These are phyloP conservation scores for Sinocyclocheilus anophthalmus DNA, from an alignment of 2,113 vertebrate species.

Conservation along the genomic window DNA sequence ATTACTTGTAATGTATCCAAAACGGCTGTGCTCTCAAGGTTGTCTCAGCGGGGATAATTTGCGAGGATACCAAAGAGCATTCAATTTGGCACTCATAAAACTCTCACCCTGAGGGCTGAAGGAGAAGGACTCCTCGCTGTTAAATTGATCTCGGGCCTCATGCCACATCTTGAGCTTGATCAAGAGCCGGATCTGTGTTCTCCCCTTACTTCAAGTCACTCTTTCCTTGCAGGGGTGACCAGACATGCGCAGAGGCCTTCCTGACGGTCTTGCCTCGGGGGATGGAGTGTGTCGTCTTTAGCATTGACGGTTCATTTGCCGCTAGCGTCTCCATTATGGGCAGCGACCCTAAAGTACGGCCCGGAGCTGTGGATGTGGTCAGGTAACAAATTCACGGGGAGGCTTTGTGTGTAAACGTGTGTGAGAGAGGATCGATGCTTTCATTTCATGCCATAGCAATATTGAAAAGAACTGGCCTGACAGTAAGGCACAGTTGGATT, in stretches of 20 bases:
- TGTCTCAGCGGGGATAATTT: constrained; percentile 18
- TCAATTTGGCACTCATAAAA: constrained; percentile 33
- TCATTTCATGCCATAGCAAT: constrained; percentile 23
- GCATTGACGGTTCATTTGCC: constrained; percentile 97
- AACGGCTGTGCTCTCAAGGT: constrained; percentile 6
- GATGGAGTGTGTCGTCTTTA: constrained; percentile 98
- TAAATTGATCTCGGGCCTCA: constrained; percentile 2
- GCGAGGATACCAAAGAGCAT: not conserved
- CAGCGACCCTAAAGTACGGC: constrained; percentile 95
- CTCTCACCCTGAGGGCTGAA: constrained; percentile 18
- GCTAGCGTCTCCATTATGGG: constrained; percentile 99
- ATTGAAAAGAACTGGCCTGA: constrained; percentile 22
- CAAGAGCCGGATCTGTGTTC: constrained; percentile 6
- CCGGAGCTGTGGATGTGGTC: constrained; percentile 94
- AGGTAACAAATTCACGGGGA: constrained; percentile 72
- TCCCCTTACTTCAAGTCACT: not conserved
- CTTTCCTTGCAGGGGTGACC: constrained; percentile 83
- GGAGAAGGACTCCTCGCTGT: not conserved
- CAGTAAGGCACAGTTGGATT: constrained; percentile 32
- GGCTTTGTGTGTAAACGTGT: not conserved
- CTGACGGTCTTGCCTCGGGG: constrained; percentile 90
- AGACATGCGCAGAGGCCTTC: constrained; percentile 89
- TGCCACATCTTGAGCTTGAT: constrained; percentile 9
- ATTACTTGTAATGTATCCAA: constrained; percentile 31
- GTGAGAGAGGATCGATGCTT: constrained; percentile 3